phyloP scores from a whole-genome alignment of 2,113 vertebrate species.

The Chascanopsetta lugubris region DNA sequence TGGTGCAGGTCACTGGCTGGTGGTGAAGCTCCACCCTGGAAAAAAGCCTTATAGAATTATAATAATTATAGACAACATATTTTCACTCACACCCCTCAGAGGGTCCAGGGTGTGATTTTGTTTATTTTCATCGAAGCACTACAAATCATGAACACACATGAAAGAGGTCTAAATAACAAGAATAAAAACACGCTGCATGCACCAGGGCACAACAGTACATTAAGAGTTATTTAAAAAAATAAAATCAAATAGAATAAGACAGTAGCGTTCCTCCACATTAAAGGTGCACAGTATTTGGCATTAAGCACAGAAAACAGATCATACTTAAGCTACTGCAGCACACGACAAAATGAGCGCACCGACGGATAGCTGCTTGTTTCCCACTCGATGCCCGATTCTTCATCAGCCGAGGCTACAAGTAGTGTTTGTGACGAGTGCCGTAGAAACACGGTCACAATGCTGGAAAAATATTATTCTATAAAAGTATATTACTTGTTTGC shows the following conservation, averaged over 20 bases:
- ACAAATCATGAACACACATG: slow-evolving; percentile 79
- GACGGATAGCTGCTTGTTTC: slow-evolving; percentile 57
- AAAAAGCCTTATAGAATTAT: slow-evolving; percentile 6
- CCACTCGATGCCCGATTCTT: slow-evolving; percentile 67
- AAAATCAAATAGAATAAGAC: slow-evolving; percentile 56
- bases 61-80: slow-evolving; percentile 5
- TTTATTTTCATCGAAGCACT: slow-evolving; percentile 77
- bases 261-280: slow-evolving; percentile 69
- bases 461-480: slow-evolving; percentile 81
- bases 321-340: slow-evolving; percentile 61
- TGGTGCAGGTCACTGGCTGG: slow-evolving; percentile 22
- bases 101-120: slow-evolving; percentile 28
- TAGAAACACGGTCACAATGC: slow-evolving; percentile 53
- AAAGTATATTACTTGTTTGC: slow-evolving; percentile 68
- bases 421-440: slow-evolving; percentile 43
- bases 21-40: not conserved
- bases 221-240: slow-evolving; percentile 63
- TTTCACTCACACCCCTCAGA: slow-evolving; percentile 34
- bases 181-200: slow-evolving; percentile 79
- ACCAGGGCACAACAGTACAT: slow-evolving; percentile 71
- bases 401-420: slow-evolving; percentile 64
- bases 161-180: slow-evolving; percentile 70
- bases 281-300: slow-evolving; percentile 82
- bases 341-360: slow-evolving; percentile 44
- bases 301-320: slow-evolving; percentile 74